phyloP scores from a whole-genome alignment of 2,888 invertebrate genomes.

The Dryococelus australis region DNA sequence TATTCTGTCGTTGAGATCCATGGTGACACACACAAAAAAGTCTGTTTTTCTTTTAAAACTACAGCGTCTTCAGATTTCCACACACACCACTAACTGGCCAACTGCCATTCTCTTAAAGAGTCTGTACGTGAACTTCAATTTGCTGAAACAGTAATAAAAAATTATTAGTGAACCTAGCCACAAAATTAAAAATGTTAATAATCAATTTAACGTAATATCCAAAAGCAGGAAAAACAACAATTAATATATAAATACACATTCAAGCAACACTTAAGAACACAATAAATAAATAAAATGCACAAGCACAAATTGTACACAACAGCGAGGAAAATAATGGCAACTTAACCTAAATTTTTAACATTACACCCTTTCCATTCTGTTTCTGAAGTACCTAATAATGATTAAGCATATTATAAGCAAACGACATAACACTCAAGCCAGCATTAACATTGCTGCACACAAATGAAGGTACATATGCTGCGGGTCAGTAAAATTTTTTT shows the following conservation, averaged over 20 bases:
- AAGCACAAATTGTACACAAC: too few relatives aligned
- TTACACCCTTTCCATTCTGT: too few relatives aligned
- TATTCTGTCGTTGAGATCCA: conserved; percentile 2
- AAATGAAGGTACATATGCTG: too few relatives aligned
- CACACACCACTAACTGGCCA: background rate
- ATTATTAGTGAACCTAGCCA: background rate
- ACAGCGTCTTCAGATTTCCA: background rate
- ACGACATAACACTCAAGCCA: too few relatives aligned
- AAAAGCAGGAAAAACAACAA: background rate
- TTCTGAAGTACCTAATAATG: too few relatives aligned
- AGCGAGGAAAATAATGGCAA: too few relatives aligned
- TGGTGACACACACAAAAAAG: background rate
- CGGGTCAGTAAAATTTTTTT: too few relatives aligned
- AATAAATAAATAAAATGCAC: too few relatives aligned
- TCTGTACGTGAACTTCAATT: background rate
- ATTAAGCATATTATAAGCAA: too few relatives aligned
- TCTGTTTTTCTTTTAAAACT: background rate
- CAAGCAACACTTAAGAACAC: too few relatives aligned
- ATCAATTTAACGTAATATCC: background rate
- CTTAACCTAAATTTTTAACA: too few relatives aligned
- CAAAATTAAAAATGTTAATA: background rate
- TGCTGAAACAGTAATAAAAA: background rate
- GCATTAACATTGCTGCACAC: too few relatives aligned
- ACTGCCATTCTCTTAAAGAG: background rate
- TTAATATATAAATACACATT: background rate